Percentiles rank a stretch among this genome's conserved stretches.
phyloP scores from a whole-genome alignment of 2,888 invertebrate genomes.

The Sphaeridia pumilis region DNA sequence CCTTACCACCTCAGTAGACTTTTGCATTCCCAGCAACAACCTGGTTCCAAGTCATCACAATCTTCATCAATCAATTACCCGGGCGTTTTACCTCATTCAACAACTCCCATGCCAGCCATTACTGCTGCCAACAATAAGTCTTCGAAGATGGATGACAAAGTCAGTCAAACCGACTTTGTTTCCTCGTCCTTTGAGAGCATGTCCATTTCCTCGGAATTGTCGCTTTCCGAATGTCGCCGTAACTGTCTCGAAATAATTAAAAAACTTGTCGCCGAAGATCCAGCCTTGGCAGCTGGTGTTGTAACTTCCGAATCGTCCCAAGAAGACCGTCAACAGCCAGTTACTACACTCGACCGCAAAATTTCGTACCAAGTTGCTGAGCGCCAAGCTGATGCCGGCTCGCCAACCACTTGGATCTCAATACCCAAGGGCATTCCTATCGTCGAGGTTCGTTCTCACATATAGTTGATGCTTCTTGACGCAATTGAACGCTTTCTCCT shows the following conservation, averaged over 20 bases:
- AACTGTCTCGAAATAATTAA: conserved; percentile 35
- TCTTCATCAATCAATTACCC: too few relatives aligned
- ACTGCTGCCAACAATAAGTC: too few relatives aligned
- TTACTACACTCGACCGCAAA: conserved; percentile 12
- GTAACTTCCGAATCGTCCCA: background rate
- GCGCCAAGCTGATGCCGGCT: conserved; percentile 16
- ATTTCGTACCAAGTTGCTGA: conserved; percentile 3
- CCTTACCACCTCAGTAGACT: too few relatives aligned
- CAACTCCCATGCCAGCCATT: too few relatives aligned
- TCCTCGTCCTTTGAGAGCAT: conserved; percentile 31
- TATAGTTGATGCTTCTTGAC: too few relatives aligned
- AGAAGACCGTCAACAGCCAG: too few relatives aligned
- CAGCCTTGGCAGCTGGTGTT: background rate
- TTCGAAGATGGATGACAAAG: conserved; percentile 29
- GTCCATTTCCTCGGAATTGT: conserved; percentile 31
- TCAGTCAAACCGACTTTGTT: conserved; percentile 34
- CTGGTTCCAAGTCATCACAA: too few relatives aligned
- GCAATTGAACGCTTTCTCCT: too few relatives aligned
- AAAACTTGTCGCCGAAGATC: conserved; percentile 27
- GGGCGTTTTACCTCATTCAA: too few relatives aligned
- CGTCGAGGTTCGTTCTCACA: too few relatives aligned
- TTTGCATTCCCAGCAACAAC: too few relatives aligned
- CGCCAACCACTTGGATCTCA: conserved; percentile 31
- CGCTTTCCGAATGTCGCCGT: conserved; percentile 31
- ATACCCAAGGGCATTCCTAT: too few relatives aligned